Conservation (phyloP, 2,797 vertebrate genomes). For the Chrysolophus pictus region DNA sequence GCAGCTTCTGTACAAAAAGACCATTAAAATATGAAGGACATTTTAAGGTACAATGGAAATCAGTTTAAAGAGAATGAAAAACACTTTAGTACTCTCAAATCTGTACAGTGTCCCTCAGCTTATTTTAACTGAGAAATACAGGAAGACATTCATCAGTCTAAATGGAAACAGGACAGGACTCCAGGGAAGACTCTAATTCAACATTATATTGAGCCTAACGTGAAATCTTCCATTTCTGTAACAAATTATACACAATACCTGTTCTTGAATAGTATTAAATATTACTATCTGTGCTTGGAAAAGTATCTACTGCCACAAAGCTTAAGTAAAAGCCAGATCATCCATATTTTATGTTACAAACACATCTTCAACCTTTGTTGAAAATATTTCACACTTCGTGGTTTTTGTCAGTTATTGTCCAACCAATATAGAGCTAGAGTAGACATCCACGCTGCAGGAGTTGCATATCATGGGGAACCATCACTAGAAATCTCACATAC, state of each 20-base stretch:
- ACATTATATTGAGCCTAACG: not conserved
- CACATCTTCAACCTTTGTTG: not conserved
- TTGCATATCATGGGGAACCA: not conserved
- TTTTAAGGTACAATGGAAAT: conserved; percentile 1
- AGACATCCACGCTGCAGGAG: not conserved
- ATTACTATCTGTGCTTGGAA: not conserved
- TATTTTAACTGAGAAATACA: conserved; percentile 26
- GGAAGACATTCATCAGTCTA: not conserved
- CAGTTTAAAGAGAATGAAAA: conserved; percentile 5
- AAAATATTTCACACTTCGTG: not conserved
- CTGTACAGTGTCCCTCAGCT: not conserved
- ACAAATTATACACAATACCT: not conserved
- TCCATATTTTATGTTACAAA: not conserved
- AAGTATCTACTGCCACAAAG: not conserved
- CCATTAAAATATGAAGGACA: conserved; percentile 8
- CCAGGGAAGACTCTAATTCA: conserved; percentile 12
- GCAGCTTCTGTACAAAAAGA: not conserved
- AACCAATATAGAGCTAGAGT: not conserved
- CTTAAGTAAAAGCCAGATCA: not conserved
- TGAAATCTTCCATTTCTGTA: not conserved
- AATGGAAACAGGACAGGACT: conserved; percentile 37
- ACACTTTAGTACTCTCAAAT: not conserved
- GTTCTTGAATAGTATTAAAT: not conserved
- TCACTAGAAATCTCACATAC: not conserved
- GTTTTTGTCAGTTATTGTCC: not conserved